These are phyloP conservation scores for Hippocampus comes DNA, from an alignment of 2,113 vertebrate species.

Conservation along the genomic window DNA sequence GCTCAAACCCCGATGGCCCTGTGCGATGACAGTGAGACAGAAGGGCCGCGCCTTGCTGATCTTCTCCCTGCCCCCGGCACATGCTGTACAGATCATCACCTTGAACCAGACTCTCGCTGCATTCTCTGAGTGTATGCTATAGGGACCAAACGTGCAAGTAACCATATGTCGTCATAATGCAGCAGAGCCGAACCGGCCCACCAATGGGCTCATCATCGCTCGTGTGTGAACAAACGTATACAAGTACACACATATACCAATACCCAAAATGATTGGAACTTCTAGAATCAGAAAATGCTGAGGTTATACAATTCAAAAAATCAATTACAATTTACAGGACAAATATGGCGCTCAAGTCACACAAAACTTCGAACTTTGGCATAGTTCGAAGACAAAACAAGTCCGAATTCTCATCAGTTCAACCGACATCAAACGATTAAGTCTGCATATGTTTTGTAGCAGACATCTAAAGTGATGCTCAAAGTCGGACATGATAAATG, in stretches of 20 bases:
- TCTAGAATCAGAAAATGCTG: background rate
- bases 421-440: too few species aligned
- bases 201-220: background rate
- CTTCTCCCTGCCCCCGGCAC: conserved; percentile 59
- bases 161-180: background rate
- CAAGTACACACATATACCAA: background rate
- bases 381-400: too few species aligned
- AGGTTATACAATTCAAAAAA: too few species aligned
- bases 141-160: conserved; percentile 8
- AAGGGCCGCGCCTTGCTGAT: conserved; percentile 65
- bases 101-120: conserved; percentile 39
- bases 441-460: too few species aligned
- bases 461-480: too few species aligned
- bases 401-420: too few species aligned
- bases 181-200: background rate
- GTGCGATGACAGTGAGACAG: conserved; percentile 68
- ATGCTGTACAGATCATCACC: conserved; percentile 51
- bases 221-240: background rate
- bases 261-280: background rate
- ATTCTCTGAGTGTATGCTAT: conserved; percentile 27
- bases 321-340: too few species aligned
- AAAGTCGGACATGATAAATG: too few species aligned
- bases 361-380: too few species aligned
- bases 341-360: too few species aligned
- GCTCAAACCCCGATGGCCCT: conserved; percentile 64